Evolutionary conservation across 1,140 invertebrate species (phyloP).

Genomic region (Drosophila funebris): DNA sequence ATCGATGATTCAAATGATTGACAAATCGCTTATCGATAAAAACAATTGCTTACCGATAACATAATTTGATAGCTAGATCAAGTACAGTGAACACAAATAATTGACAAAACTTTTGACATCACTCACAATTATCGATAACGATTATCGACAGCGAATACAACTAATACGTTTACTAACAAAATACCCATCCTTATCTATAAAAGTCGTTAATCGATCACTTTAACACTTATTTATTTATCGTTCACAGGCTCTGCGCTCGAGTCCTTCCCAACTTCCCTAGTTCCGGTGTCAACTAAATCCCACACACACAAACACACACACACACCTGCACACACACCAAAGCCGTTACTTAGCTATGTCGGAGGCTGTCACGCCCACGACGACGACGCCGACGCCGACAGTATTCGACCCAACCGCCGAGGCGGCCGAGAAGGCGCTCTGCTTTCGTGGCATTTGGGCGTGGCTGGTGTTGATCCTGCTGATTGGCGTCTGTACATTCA

Average conservation of each 20-base stretch:
- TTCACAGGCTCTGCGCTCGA: not conserved
- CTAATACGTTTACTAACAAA: no score
- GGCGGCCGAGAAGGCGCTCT: slow-evolving; percentile 66
- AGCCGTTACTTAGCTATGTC: slow-evolving; percentile 59
- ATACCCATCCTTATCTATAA: not conserved
- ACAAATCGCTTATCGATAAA: no score
- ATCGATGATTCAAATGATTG: no score
- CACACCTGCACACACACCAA: not conserved
- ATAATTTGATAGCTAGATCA: no score
- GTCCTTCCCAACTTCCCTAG: not conserved
- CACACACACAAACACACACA: not conserved
- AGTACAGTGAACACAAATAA: no score
- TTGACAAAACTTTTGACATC: no score
- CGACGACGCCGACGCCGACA: slow-evolving; percentile 26
- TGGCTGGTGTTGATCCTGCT: slow-evolving; percentile 67
- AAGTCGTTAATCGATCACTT: not conserved
- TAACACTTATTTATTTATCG: no score
- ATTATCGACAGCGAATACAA: no score
- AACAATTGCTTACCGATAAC: no score
- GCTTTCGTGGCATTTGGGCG: slow-evolving; percentile 76
- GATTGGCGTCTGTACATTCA: slow-evolving; percentile 20
- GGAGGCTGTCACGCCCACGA: slow-evolving; percentile 64
- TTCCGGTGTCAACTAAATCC: not conserved
- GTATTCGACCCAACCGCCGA: slow-evolving; percentile 61
- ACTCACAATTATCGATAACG: not conserved